Evolutionary conservation across 2,113 vertebrate species (phyloP), one percentile per base, ranked within the genome.

Genomic region (Sakesphorus luctuosus): DNA sequence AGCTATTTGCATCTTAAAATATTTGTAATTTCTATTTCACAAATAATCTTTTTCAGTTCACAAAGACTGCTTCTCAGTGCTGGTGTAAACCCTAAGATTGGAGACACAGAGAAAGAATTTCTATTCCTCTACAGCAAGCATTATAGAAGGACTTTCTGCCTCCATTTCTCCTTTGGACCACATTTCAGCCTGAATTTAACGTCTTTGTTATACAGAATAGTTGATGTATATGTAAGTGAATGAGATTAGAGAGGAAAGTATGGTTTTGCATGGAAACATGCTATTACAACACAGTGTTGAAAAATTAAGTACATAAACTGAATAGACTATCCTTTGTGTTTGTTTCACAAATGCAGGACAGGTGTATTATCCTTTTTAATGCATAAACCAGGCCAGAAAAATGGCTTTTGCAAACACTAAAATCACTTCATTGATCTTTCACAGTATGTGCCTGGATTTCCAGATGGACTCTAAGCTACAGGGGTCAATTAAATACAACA

Each of bases 301-400:
- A 89, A 86, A 88, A 74, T 3, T 2, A 94, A 90, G 14, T 40
- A 74, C 13, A 52, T 69, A 74, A 90, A 77, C 75, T 9, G 14
- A 76, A 72, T 3, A 55, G 53, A 53, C 33, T 38, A n/a, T 47
- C 43, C 52, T 87, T 36, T 44, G 31, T 84, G 67, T 55, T 74
- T 88, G 46, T 52, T 90, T 80, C 65, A 71, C 33, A 88, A 90
- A 75, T 3, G 4, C 36, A 77, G 71, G 72, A 80, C 50, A 86
- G 83, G 90, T 83, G 40, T 73, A 74, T 88, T 87, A 87, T 35
- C 38, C 26, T 82, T 88, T 89, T 43, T 47, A 87, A 86, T 49
- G n/a, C 13, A 74, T 43, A 88, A 86, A 81, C 33, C 61, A 90
- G 79, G 79, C 50, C 72, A 90, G 35, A 90, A 93, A 93, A 77